Percentiles rank a stretch among this genome's conserved stretches.
Evolutionary conservation across 2,113 vertebrate genomes (phyloP).

Genomic region (Sphyrna mokarran): DNA sequence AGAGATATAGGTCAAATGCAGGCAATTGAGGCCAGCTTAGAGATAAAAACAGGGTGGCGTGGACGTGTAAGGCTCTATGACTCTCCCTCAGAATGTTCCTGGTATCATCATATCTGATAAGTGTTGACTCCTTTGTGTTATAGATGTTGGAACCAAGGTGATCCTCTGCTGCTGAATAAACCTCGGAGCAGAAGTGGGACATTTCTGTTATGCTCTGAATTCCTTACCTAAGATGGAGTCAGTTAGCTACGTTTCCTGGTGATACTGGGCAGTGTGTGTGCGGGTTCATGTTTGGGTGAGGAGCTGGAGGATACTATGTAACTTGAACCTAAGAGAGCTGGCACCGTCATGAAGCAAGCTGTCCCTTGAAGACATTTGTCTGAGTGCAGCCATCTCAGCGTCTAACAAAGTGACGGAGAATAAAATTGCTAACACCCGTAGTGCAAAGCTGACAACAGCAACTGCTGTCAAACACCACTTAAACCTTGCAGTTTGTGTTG

Average conservation of each 20-base stretch:
- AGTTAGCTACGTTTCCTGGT: background rate
- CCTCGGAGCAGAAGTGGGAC: background rate
- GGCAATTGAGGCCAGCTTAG: no score
- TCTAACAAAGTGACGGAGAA: background rate
- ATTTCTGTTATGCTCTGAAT: background rate
- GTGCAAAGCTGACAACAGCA: background rate
- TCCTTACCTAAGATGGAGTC: background rate
- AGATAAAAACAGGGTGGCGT: no score
- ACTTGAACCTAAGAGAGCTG: background rate
- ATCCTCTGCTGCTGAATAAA: background rate
- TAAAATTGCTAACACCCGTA: background rate
- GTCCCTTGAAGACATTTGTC: background rate
- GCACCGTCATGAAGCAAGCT: background rate
- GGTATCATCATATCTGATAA: background rate
- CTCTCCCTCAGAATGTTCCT: background rate
- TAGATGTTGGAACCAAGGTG: background rate
- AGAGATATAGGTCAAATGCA: no score
- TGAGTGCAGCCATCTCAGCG: background rate
- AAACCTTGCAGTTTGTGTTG: background rate
- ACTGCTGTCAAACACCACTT: background rate
- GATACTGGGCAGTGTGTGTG: background rate
- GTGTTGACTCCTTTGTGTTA: background rate
- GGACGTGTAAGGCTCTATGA: no score
- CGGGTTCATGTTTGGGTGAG: background rate
- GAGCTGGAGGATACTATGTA: background rate